Evolutionary conservation across 2,797 vertebrate species (phyloP).

Genomic region (Microtus agrestis): DNA sequence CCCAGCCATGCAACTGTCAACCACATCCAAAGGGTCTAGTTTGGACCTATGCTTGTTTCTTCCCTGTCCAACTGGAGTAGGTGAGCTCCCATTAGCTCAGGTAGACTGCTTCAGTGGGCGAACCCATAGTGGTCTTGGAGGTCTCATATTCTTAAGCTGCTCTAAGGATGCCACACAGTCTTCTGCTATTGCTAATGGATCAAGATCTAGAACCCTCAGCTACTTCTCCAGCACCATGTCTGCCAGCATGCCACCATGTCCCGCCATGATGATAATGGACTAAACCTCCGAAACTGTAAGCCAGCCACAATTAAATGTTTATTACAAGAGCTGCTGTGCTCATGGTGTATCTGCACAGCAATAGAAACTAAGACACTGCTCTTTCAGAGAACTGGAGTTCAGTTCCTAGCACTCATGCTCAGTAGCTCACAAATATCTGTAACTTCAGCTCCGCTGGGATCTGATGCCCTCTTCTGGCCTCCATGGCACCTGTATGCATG

Average conservation of each 20-base stretch:
- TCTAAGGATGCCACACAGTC: background rate
- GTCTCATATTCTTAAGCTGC: background rate
- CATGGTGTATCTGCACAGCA: background rate
- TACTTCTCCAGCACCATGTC: background rate
- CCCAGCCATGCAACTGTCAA: no score
- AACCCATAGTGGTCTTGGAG: no score
- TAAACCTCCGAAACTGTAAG: background rate
- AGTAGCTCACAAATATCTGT: background rate
- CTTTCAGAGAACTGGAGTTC: background rate
- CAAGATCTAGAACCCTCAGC: background rate
- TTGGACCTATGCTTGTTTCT: no score
- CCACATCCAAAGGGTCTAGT: no score
- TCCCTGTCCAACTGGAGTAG: no score
- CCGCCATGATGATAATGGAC: background rate
- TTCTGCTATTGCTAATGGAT: background rate
- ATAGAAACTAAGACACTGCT: background rate
- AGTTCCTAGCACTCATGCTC: background rate
- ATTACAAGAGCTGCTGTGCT: background rate
- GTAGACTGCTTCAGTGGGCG: no score
- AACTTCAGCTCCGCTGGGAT: background rate
- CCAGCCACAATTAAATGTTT: background rate
- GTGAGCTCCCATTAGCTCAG: no score
- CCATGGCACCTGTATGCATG: background rate
- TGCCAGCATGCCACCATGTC: background rate
- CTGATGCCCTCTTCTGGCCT: background rate